Conservation (phyloP, 2,888 invertebrate genomes). For the Plebejus anna region DNA sequence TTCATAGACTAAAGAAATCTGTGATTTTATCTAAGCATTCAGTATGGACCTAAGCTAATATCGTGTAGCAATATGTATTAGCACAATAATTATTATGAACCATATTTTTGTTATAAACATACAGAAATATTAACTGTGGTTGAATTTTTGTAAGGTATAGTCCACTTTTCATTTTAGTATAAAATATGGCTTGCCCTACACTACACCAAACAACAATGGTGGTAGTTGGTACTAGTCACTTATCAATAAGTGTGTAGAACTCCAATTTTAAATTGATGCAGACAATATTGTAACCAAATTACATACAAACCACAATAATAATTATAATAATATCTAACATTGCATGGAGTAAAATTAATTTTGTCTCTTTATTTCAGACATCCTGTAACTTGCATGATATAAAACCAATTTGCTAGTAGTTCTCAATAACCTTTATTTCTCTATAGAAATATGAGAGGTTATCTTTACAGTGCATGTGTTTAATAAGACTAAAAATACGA, state of each 20-base stretch:
- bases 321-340: no score
- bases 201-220: no score
- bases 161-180: no score
- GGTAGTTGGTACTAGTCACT: no score
- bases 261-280: no score
- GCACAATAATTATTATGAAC: neutral
- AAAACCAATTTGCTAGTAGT: neutral
- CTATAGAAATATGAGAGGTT: neutral
- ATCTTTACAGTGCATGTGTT: neutral
- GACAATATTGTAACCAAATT: no score
- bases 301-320: no score
- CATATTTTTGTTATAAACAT: no score
- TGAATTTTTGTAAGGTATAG: no score
- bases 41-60: constrained; percentile 8
- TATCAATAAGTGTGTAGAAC: no score
- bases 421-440: neutral
- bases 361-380: neutral
- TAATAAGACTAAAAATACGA: neutral
- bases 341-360: neutral
- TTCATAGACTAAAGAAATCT: no score
- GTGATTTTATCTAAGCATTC: constrained; percentile 3
- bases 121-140: neutral
- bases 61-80: neutral
- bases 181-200: neutral
- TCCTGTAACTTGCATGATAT: neutral